Evolutionary conservation across 2,113 vertebrate species (phyloP), one percentile per base, ranked within the genome.

Genomic region (Ptilorrhoa leucosticta): DNA sequence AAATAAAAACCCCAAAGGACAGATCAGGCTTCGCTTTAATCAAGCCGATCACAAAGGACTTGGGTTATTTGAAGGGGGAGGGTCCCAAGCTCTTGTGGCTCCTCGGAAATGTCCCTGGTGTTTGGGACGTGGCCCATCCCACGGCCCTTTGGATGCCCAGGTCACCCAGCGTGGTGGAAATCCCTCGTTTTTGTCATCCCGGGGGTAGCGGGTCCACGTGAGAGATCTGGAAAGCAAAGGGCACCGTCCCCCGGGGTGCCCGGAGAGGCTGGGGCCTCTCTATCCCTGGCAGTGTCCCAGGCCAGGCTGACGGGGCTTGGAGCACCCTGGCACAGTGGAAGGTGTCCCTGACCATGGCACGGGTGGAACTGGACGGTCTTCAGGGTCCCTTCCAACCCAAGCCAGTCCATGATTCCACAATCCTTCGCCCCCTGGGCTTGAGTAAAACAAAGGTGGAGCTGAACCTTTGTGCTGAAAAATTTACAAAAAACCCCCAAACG

Each of bases 371-470:
- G 60, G 33, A 24, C 0, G 27, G 27, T 0, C 10, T 5, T 8
- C 8, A 1, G 56, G 54, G 63, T 61, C 63, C 42, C 79, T 61
- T 23, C 51, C 63, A 27, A 30, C 21, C 53, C 78, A 45, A n/a
- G 18, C 69, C 78, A 13, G 9, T 2, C 69, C 51, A 2, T 0
- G 37, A 0, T 1, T 17, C 60, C 60, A 33, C 19, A 1, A 9
- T 5, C 72, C 53, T 28, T 42, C 8, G 0, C 85, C 89, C 58
- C 28, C 39, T 65, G 96, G 33, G 90, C 98, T 98, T 92, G 92
- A 97, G 79, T 95, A 90, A 98, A 98, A 98, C 96, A 89, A 98
- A 98, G 98, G 96, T 71, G 71, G 89, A 93, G 97, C 97, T 87
- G 98, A 97, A 93, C 96, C 88, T 96, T 95, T 76, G 95, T 90